phyloP scores from a whole-genome alignment of 2,888 invertebrate species.

The Eupithecia dodoneata region DNA sequence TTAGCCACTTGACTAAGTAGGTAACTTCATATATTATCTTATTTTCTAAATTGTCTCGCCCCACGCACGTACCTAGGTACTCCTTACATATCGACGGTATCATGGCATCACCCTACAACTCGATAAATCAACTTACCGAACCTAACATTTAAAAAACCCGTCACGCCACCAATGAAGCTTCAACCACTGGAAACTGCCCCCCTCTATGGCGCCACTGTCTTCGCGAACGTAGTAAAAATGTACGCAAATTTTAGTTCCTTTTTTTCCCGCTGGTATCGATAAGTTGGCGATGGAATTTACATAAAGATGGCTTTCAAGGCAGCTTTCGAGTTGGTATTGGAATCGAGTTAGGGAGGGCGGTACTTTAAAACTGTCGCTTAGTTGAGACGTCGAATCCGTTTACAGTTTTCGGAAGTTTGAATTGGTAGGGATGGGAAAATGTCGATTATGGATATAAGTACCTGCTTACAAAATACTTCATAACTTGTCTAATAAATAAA shows the following conservation, averaged over 20 bases:
- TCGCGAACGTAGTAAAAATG: conserved; percentile 38
- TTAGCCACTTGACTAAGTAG: too few species aligned
- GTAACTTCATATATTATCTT: not conserved
- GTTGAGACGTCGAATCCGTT: conserved; percentile 81
- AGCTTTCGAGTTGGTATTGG: conserved; percentile 71
- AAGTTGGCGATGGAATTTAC: conserved; percentile 73
- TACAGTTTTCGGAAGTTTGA: conserved; percentile 73
- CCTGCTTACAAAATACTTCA: too few species aligned
- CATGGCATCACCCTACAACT: conserved; percentile 39
- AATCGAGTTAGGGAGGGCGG: conserved; percentile 78
- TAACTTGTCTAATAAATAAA: too few species aligned
- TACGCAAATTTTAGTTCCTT: conserved; percentile 46
- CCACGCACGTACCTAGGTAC: not conserved
- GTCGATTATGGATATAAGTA: conserved; percentile 11
- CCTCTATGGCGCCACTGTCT: conserved; percentile 37
- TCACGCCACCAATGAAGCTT: conserved; percentile 67
- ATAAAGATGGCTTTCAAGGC: conserved; percentile 79
- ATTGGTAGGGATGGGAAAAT: conserved; percentile 49
- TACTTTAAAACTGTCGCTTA: conserved; percentile 83
- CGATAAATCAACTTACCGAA: conserved; percentile 66
- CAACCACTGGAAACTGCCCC: conserved; percentile 49
- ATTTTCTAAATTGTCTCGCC: not conserved
- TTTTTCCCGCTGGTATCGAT: conserved; percentile 53
- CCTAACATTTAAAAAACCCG: conserved; percentile 67
- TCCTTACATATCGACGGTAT: conserved; percentile 7